Conservation (phyloP, 2,888 invertebrate genomes). For the Ditula angustiorana region DNA sequence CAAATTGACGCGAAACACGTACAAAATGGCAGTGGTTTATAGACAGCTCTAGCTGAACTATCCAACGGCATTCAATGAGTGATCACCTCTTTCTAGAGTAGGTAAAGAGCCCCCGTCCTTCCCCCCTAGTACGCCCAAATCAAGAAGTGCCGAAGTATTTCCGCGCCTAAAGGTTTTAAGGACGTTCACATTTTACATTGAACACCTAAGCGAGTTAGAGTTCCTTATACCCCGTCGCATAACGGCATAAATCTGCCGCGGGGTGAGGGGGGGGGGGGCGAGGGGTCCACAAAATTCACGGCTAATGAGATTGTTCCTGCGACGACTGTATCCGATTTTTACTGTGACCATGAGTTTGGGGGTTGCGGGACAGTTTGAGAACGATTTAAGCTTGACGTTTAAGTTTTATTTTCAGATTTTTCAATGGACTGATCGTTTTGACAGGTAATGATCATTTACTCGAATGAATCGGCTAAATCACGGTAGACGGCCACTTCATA, state of each 20-base stretch:
- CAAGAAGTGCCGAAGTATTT: too few species aligned
- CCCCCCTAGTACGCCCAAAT: too few species aligned
- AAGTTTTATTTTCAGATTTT: background rate
- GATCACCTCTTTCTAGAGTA: too few species aligned
- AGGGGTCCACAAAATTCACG: constrained; percentile 56
- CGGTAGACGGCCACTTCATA: too few species aligned
- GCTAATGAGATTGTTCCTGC: constrained; percentile 66
- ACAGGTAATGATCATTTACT: too few species aligned
- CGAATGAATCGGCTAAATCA: too few species aligned
- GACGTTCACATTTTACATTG: background rate
- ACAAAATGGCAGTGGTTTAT: too few species aligned
- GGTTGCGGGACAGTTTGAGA: background rate
- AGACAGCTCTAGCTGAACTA: too few species aligned
- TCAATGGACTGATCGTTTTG: too few species aligned
- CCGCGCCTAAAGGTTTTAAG: background rate
- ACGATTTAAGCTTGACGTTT: background rate
- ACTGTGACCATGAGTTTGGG: constrained; percentile 9
- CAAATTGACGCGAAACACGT: too few species aligned
- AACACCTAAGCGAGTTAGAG: background rate
- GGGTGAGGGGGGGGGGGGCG: constrained; percentile 40
- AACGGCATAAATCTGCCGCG: constrained; percentile 21
- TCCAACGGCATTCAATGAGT: too few species aligned
- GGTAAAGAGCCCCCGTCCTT: too few species aligned
- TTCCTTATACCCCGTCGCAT: background rate
- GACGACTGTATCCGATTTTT: constrained; percentile 42